Evolutionary conservation across 2,888 invertebrate genomes (phyloP), one percentile per base, ranked within the genome.

Genomic region (Idaea straminata): DNA sequence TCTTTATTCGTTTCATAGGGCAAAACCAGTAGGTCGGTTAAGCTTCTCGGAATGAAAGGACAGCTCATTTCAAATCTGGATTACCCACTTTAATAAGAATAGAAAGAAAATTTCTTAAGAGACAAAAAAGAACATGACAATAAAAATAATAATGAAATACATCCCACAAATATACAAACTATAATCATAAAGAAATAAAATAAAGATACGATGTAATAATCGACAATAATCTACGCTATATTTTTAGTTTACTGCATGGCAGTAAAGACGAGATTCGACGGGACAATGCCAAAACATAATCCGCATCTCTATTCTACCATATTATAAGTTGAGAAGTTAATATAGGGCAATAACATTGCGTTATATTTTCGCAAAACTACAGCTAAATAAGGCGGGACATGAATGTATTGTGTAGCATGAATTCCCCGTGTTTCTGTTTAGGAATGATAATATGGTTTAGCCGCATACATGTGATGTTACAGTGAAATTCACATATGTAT

Each of bases 301-400:
- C 76, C 82, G 79, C 76, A 81, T 83, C 77, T 79, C 80, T 83
- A 83, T 82, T 78, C 78, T 68, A 66, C 74, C 70, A 80, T 78
- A 77, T 76, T 73, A 74, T 76, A 79, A 77, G 77, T 77, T 76
- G 77, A 78, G 77, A 79, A 83, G 81, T 84, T 85, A 84, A 84
- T 84, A 81, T 81, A 84, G 82, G 77, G 79, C 74, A 77, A 72
- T 76, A 83, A 72, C 76, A 83, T 77, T 81, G 77, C 74, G 78
- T 78, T 78, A 74, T 75, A 72, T 80, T 81, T 81, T 81, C 81
- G 76, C 77, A 76, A 78, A 83, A 82, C 76, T 77, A 79, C 74
- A 70, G 74, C 74, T 77, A 73, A 77, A 79, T 78, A 81, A 81
- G 78, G 72, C 74, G 74, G 72, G 70, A 74, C 77, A 74, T 77